Conservation (phyloP, 2,113 vertebrate genomes). For the Rhabdomys dilectus region DNA sequence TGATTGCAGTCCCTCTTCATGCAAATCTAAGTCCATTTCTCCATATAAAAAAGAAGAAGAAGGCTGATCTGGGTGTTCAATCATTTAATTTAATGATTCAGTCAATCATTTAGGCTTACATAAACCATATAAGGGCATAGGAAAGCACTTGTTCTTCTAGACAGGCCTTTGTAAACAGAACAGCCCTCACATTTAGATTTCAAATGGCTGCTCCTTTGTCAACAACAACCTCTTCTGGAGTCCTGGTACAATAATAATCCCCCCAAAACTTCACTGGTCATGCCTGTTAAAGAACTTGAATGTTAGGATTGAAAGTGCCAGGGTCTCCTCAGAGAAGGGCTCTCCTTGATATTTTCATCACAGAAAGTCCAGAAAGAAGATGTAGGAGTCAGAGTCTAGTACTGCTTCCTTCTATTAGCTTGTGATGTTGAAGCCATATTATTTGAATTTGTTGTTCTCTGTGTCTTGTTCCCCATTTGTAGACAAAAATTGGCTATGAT, state of each 20-base stretch:
- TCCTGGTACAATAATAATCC: too few species aligned
- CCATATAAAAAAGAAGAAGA: background rate
- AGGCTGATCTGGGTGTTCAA: background rate
- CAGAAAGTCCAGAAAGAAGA: background rate
- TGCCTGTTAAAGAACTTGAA: too few species aligned
- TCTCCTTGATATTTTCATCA: background rate
- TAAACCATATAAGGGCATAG: background rate
- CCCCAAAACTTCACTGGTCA: too few species aligned
- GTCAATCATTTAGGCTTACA: background rate
- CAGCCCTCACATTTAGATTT: background rate
- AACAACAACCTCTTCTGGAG: too few species aligned
- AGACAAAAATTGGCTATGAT: background rate
- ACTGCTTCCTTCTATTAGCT: background rate
- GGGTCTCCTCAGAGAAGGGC: background rate
- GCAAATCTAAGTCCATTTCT: background rate
- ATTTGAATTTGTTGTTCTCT: background rate
- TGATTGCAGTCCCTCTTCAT: background rate
- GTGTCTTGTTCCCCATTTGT: background rate
- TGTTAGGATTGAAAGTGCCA: too few species aligned
- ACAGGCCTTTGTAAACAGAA: background rate
- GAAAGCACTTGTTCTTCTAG: background rate
- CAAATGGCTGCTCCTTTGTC: background rate
- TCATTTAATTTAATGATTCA: too few species aligned
- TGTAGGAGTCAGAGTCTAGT: background rate
- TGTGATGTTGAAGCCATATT: background rate